Base-by-base conservation (phyloP, 2,888 invertebrate genomes). In the Charanyca ferruginea region DNA sequence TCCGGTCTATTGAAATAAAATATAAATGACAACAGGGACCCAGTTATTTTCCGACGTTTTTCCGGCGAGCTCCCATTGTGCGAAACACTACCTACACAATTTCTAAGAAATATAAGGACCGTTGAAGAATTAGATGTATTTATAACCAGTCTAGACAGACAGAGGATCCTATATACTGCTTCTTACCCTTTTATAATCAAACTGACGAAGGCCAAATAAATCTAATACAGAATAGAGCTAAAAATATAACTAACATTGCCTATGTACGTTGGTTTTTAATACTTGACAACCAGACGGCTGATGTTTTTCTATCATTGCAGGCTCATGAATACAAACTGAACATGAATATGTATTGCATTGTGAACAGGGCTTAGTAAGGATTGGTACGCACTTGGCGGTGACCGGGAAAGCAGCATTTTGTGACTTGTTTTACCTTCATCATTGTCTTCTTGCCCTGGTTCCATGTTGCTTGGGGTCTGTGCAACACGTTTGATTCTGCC, bases 241-340 rank as follows among this genome's bases (percentile, higher is more conserved):
- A 25, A 6, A 38, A 61, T 6, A 47, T 4, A 22, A 22, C 38
- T 22, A 18, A 4, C 6, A 11, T 38, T 13, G n/a, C 8, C 9
- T 22, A 7, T 7, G 4, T 53, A 48, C 42, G 70, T 71, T 58
- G 45, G 54, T 74, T 70, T 45, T 35, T 63, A 63, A 45, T n/a
- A 55, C 52, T 69, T 55, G 66, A 59, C 66, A 62, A 64, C 44
- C 48, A 63, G 52, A 28, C 35, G 35, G 58, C 44, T 67, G 63
- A 48, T 67, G 68, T 79, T 81, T 79, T 73, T 68, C 61, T 66
- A 61, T 81, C 58, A 69, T 73, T 69, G 61, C 41, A 57, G 35
- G 44, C 66, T 81, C 79, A 81, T 79, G 79, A 79, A 81, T 79
- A 81, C 74, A 79, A 78, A 79, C 78, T 47, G 60, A 57, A 57